These are phyloP conservation scores for Dipodomys ordii DNA, from an alignment of 2,113 vertebrate genomes.

Conservation along the genomic window DNA sequence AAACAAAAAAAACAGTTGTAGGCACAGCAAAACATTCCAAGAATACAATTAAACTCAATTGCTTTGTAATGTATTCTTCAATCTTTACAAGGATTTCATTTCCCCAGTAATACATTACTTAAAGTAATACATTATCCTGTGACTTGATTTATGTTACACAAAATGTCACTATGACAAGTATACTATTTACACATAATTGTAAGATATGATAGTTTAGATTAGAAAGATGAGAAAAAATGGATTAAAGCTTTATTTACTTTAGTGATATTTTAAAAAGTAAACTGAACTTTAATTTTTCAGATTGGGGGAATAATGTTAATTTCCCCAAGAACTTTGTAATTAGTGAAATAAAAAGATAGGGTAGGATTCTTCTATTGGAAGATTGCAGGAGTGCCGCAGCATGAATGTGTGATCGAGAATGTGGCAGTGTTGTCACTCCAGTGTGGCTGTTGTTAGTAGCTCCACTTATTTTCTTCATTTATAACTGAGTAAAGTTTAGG, in stretches of 20 bases:
- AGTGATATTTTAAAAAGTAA: constrained; percentile 64
- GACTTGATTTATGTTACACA: constrained; percentile 75
- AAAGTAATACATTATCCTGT: constrained; percentile 79
- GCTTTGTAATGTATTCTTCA: constrained; percentile 77
- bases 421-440: neutral
- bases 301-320: neutral
- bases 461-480: neutral
- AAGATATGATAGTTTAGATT: constrained; percentile 38
- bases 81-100: constrained; percentile 73
- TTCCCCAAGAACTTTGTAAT: neutral
- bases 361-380: neutral
- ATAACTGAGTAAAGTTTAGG: neutral
- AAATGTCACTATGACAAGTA: constrained; percentile 62
- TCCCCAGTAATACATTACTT: constrained; percentile 77
- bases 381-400: neutral
- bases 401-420: neutral
- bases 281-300: constrained; percentile 37
- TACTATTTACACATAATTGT: constrained; percentile 72
- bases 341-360: neutral
- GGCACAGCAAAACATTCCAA: constrained; percentile 74
- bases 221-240: constrained; percentile 51
- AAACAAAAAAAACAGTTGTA: constrained; percentile 71
- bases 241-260: constrained; percentile 55
- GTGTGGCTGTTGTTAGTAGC: neutral
- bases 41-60: constrained; percentile 80